Evolutionary conservation across 2,797 vertebrate species (phyloP), one percentile per base, ranked within the genome.

Genomic region (Zenarchopterus dispar): DNA sequence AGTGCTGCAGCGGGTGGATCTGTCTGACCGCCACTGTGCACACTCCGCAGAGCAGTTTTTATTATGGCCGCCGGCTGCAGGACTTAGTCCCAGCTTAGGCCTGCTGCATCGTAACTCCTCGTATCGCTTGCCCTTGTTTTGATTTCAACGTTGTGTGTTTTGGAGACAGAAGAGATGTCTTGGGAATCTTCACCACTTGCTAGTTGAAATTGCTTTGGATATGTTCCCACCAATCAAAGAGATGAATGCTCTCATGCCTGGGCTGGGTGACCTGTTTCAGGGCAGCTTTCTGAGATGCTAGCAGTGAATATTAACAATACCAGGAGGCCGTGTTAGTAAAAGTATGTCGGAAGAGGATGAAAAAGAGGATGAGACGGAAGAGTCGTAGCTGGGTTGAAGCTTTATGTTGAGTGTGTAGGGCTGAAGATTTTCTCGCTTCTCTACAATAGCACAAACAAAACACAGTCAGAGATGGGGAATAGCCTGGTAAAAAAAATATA

Each of bases 191-290:
- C 79, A 84, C 69, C 69, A 67, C 86, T 91, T 75, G 77, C 85
- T 84, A 79, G 79, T 66, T 84, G 66, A 91, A 93, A 93, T 92
- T 91, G 86, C 83, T 87, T 90, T 94, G 91, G 90, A 90, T 72
- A 33, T 1, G 2, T 65, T 91, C 90, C 92, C 63, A n/a, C 87
- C 70, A 81, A 83, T 85, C 82, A 75, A 81, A 23, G 68, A 82
- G 71, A 89, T 68, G 76, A 85, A 88, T 64, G 67, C 73, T 80
- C 61, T 73, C 67, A 45, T 77, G 71, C 73, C 66, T 78, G 82
- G 75, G 75, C 81, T 43, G 70, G 70, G 58, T 76, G 81, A 81
- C 78, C 66, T 54, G 80, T 84, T 81, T 79, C 48, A 39, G 66
- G 67, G 72, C 63, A 53, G 74, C 66, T 75, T 52, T 65, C 41